phyloP scores from a whole-genome alignment of 2,888 invertebrate species.

The Eustalomyia histrio region DNA sequence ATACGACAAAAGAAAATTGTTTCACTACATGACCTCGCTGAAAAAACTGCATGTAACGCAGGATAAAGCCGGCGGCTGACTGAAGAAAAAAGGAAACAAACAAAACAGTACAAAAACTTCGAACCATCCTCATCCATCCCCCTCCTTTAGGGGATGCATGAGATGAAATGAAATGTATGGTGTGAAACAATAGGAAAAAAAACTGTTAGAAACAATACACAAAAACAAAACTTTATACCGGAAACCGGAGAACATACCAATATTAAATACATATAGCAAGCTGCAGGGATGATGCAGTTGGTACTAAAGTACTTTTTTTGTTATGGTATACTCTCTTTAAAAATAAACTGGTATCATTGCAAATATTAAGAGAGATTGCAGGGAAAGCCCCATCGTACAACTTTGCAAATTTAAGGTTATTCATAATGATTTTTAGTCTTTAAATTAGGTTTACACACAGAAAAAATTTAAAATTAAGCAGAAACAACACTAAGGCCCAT shows the following conservation, averaged over 20 bases:
- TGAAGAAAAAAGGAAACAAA: slow-evolving; percentile 36
- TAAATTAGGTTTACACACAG: too few relatives aligned
- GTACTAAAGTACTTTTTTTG: neutral
- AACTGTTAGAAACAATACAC: slow-evolving; percentile 22
- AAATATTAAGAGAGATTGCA: too few relatives aligned
- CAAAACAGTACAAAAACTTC: slow-evolving; percentile 40
- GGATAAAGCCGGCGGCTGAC: slow-evolving; percentile 60
- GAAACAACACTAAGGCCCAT: too few relatives aligned
- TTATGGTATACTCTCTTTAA: neutral
- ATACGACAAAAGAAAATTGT: slow-evolving; percentile 5
- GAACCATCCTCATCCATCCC: slow-evolving; percentile 50
- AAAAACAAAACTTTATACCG: neutral
- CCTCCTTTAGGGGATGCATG: slow-evolving; percentile 46
- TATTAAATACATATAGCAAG: neutral
- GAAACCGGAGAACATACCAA: neutral
- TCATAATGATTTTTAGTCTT: too few relatives aligned
- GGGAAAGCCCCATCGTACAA: too few relatives aligned
- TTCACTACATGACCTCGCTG: slow-evolving; percentile 27
- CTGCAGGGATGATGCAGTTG: neutral
- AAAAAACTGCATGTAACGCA: slow-evolving; percentile 29
- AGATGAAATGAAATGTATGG: neutral
- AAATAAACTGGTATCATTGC: too few relatives aligned
- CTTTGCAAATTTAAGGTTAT: too few relatives aligned
- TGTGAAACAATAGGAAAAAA: neutral
- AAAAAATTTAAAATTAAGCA: too few relatives aligned